These are phyloP conservation scores for Aphelinus atriplicis DNA, from an alignment of 1,140 invertebrate genomes.

Conservation along the genomic window DNA sequence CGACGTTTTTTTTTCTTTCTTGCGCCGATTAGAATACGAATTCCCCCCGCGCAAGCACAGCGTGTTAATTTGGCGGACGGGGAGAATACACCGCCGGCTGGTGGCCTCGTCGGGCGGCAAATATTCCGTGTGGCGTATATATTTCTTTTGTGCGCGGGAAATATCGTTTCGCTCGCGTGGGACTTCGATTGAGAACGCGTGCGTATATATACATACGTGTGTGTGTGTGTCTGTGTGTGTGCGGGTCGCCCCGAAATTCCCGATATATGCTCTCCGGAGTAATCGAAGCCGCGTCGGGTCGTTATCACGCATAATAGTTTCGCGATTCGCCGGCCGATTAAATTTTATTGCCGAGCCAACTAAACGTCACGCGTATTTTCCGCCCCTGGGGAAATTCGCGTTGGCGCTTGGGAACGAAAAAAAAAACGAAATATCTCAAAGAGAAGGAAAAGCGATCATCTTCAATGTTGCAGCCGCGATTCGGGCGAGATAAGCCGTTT, in stretches of 20 bases:
- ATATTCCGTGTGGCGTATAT: no score
- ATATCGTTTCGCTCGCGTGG: no score
- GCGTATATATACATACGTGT: background rate
- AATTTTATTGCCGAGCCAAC: constrained; percentile 18
- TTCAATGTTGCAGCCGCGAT: background rate
- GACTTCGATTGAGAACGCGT: no score
- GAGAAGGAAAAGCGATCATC: background rate
- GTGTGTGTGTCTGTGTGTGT: background rate
- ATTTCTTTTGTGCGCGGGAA: no score
- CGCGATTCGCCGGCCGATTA: constrained; percentile 22
- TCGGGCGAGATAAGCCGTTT: no score
- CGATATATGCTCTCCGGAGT: no score
- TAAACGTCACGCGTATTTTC: background rate
- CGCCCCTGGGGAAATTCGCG: background rate
- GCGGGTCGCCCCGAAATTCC: background rate
- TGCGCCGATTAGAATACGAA: no score
- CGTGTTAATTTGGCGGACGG: no score
- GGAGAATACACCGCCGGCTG: no score
- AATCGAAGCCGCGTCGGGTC: background rate
- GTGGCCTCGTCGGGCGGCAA: no score
- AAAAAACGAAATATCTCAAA: background rate
- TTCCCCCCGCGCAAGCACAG: no score
- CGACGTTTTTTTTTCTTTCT: no score
- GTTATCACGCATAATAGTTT: constrained; percentile 25
- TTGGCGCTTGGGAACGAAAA: background rate